phyloP scores from a whole-genome alignment of 2,113 vertebrate genomes.

The Naja naja region DNA sequence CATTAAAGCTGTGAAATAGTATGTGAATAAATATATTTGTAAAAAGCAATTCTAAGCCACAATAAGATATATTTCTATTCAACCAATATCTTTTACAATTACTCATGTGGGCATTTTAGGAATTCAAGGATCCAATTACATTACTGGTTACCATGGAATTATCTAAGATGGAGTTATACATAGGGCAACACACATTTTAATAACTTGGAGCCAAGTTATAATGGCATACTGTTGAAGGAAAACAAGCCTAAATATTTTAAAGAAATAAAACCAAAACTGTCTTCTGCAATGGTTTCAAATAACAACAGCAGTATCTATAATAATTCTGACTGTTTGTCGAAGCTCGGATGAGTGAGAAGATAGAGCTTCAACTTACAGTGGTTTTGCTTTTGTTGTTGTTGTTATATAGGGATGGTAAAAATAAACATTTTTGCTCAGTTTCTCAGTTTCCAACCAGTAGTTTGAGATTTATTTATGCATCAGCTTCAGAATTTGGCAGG shows the following conservation, averaged over 20 bases:
- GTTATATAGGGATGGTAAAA: not conserved
- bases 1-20: conserved; percentile 10
- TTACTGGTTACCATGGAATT: conserved; percentile 15
- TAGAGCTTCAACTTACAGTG: not conserved
- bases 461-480: not conserved
- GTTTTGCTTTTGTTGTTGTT: not conserved
- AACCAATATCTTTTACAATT: not conserved
- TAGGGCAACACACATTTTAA: not conserved
- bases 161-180: not conserved
- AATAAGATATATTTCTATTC: not conserved
- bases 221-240: not conserved
- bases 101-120: not conserved
- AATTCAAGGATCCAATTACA: not conserved
- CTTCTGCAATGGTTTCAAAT: not conserved
- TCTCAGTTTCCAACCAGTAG: not conserved
- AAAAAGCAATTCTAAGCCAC: not conserved
- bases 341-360: not conserved
- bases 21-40: conserved; percentile 8
- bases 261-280: not conserved
- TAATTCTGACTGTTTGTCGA: not conserved
- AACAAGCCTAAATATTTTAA: not conserved
- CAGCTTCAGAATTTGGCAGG: not conserved
- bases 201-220: not conserved
- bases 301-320: not conserved
- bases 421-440: not conserved